Base-by-base conservation (phyloP, 2,797 vertebrate species). In the Siniperca undulata region DNA sequence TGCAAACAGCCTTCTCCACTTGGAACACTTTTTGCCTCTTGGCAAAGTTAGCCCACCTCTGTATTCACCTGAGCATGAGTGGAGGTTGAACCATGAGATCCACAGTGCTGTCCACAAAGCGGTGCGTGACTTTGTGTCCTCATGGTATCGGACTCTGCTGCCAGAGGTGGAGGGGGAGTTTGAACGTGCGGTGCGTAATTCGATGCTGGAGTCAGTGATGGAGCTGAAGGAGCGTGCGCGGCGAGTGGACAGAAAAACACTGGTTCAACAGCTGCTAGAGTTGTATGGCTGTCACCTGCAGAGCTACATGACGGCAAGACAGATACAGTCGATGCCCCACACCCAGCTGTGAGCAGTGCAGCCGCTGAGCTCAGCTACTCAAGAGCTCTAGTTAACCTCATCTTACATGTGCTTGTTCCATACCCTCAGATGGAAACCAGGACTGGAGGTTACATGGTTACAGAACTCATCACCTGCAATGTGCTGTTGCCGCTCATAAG, bases 401-500 rank as follows among this genome's bases (percentile, higher is more conserved):
- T 98, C 34, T 85, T 99, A 44, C 93, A 89, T 3, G 95, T 93
- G 0, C 92, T 99, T 11, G 97, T 98, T 60, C 97, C 98, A 0
- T 84, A 90, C 71, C 97, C 97, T 13, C 96, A 99, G 86, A 92
- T 99, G 93, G 97, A 98, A 80, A 98, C 96, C 0, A 93, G 96
- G 40, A 99, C 97, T 0, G 98, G 98, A 0, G 93, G 95, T 6
- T 97, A 97, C 2, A 93, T 98, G 40, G 97, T 99, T 13, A 96
- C 97, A 5, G 98, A 99, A 67, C 96, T 99, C 58, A 95, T 99
- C 10, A 96, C 97, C 14, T 98, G 97, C 84, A 99, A 98, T 0
- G 96, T 99, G 53, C 88, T 99, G 44, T 80, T 98, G 75, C 97
- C 98, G 0, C 94, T 98, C 2, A 84, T 98, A 50, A 94, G 78